Base-by-base conservation (phyloP, 1,140 invertebrate species). In the Chymomyza costata region DNA sequence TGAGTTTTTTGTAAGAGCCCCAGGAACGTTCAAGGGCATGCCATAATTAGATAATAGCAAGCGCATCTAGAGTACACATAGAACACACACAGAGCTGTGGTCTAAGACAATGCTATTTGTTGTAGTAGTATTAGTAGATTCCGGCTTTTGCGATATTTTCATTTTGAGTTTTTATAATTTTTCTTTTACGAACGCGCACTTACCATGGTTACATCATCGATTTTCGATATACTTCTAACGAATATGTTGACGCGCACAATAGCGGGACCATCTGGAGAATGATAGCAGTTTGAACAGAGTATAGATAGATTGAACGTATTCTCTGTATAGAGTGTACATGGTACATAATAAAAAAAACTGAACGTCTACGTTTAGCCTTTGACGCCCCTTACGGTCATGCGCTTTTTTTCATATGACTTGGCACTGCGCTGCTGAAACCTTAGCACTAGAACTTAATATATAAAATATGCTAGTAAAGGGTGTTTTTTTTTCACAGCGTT, bases 141-240 rank as follows among this genome's bases (percentile, higher is more conserved):
- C 34, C 0, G 7, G 5, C 30, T 21, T 21, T 40, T 7, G n/a
- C n/a, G 17, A 40, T 40, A 6, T 40, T 43, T 19, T 3, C 3
- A 25, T 43, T 31, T 34, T 41, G 11, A 14, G 16, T 55, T 58
- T 52, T 68, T 21, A 43, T 47, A 31, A 16, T 39, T 62, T 52
- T 59, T 35, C 58, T 43, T 52, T 16, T 21, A 31, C 30, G 25
- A 51, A 62, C 80, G 62, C 71, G 68, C 47, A 94, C 94, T 95
- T 95, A 96, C 94, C 96, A 97, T 97, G 83, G 95, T 97, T 88
- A 97, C 95, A 91, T 97, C 95, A 93, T 97, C 95, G 90, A 97
- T 97, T 92, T 96, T 97, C 88, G 94, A 95, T 91, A 97, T 97
- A 93, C 95, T 97, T 91, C 95, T 91, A 88, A 97, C 93, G 92